Conservation (phyloP, 2,888 invertebrate genomes). For the Dendrolimus pini region DNA sequence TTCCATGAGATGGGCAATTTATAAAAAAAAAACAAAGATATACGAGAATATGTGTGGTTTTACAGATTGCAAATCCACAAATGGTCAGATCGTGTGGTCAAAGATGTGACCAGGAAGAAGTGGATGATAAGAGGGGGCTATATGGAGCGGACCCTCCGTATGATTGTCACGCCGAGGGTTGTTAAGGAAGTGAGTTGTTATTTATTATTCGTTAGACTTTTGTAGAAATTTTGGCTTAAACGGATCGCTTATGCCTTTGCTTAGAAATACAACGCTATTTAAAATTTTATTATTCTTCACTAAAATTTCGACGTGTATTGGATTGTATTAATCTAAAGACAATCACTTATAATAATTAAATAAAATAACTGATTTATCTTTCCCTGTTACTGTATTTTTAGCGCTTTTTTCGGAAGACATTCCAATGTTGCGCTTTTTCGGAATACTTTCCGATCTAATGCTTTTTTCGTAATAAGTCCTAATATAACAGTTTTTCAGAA, state of each 20-base stretch:
- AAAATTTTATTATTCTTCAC: no score
- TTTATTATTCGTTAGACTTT: neutral
- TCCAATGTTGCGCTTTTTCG: no score
- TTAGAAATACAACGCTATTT: no score
- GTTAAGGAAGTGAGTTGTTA: constrained; percentile 82
- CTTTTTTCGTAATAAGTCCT: no score
- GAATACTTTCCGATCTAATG: no score
- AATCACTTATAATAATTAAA: no score
- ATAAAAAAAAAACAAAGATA: neutral
- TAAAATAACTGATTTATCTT: no score
- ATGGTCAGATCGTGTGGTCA: constrained; percentile 94
- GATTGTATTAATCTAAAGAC: neutral
- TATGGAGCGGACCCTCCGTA: constrained; percentile 84
- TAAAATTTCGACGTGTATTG: neutral
- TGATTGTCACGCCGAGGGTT: constrained; percentile 95
- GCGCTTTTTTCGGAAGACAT: no score
- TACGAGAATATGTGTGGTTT: constrained; percentile 4
- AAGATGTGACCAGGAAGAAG: constrained; percentile 79
- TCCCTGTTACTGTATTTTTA: no score
- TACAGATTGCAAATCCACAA: constrained; percentile 91
- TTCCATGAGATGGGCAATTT: no score
- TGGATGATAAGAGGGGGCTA: constrained; percentile 90
- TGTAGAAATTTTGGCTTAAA: neutral
- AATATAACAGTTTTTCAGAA: no score
- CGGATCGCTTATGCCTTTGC: no score